Evolutionary conservation across 37 sponge, comb jelly and placozoan species (phyloP).

Genomic region (Spongia lamella): DNA sequence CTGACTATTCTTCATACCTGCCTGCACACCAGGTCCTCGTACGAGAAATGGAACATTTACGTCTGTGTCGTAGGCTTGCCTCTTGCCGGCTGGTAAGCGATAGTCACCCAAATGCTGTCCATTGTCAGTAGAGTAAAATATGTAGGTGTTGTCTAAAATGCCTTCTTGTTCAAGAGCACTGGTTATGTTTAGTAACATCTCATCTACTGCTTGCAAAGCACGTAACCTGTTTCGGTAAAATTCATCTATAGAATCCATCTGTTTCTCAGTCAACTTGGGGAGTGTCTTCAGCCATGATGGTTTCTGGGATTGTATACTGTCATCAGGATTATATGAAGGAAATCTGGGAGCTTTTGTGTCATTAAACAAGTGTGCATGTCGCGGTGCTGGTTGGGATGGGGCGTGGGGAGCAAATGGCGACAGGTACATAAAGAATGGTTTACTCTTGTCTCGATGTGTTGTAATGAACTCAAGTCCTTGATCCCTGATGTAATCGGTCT

Average conservation of each 20-base stretch:
- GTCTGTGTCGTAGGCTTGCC: constrained; percentile 75
- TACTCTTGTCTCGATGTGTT: constrained; percentile 18
- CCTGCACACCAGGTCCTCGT: constrained; percentile 63
- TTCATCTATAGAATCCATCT: constrained; percentile 35
- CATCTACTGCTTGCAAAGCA: constrained; percentile 71
- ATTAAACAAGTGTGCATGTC: constrained; percentile 59
- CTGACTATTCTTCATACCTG: constrained; percentile 46
- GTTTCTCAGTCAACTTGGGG: constrained; percentile 30
- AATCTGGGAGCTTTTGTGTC: constrained; percentile 58
- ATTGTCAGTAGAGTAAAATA: constrained; percentile 80
- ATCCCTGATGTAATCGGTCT: constrained; percentile 68
- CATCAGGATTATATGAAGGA: constrained; percentile 60
- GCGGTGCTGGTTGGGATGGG: constrained; percentile 56
- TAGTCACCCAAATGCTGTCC: constrained; percentile 76
- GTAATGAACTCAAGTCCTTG: not conserved
- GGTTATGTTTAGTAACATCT: constrained; percentile 48
- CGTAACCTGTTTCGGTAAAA: constrained; percentile 56
- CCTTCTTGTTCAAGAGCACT: constrained; percentile 28
- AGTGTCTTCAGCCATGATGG: constrained; percentile 69
- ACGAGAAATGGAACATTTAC: constrained; percentile 65
- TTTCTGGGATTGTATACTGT: constrained; percentile 50
- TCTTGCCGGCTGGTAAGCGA: constrained; percentile 67
- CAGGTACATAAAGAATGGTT: constrained; percentile 75
- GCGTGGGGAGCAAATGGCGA: constrained; percentile 80
- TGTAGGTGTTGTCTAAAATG: constrained; percentile 47